Evolutionary conservation across 2,797 vertebrate species (phyloP).

Genomic region (Aplochiton taeniatus): DNA sequence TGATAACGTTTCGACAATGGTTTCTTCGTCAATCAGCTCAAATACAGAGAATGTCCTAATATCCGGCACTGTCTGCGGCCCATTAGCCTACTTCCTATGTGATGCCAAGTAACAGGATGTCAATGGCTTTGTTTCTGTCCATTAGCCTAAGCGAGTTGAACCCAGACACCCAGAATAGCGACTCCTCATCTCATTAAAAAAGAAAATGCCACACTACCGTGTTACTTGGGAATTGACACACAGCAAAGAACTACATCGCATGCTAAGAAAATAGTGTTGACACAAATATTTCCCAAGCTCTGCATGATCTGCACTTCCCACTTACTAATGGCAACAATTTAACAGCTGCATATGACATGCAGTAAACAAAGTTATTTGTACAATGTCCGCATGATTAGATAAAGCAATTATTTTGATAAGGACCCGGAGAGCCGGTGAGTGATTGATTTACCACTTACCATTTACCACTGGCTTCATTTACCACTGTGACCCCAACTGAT

Average conservation of each 20-base stretch:
- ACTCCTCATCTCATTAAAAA: constrained; percentile 38
- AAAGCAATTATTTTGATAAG: constrained; percentile 1
- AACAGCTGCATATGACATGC: not conserved
- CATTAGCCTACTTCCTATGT: constrained; percentile 60
- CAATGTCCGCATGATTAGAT: not conserved
- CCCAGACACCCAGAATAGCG: constrained; percentile 47
- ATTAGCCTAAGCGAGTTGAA: constrained; percentile 61
- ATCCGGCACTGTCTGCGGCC: constrained; percentile 15
- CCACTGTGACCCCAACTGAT: constrained; percentile 25
- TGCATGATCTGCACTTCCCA: not conserved
- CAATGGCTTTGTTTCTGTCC: constrained; percentile 44
- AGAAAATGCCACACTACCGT: constrained; percentile 3
- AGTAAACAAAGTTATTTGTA: not conserved
- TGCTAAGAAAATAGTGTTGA: not conserved
- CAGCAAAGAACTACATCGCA: not conserved
- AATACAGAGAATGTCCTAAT: not conserved
- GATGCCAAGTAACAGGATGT: constrained; percentile 50
- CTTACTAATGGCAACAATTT: not conserved
- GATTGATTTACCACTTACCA: too few species aligned
- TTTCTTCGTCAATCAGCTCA: too few species aligned
- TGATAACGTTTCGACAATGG: too few species aligned
- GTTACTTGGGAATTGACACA: constrained; percentile 16
- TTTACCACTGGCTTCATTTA: constrained; percentile 9
- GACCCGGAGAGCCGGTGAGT: not conserved
- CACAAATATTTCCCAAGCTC: not conserved